A percentile compares a stretch with the other conserved stretches of the same genome.
Evolutionary conservation across 2,113 vertebrate species (phyloP).

Genomic region (Hystrix brachyura): DNA sequence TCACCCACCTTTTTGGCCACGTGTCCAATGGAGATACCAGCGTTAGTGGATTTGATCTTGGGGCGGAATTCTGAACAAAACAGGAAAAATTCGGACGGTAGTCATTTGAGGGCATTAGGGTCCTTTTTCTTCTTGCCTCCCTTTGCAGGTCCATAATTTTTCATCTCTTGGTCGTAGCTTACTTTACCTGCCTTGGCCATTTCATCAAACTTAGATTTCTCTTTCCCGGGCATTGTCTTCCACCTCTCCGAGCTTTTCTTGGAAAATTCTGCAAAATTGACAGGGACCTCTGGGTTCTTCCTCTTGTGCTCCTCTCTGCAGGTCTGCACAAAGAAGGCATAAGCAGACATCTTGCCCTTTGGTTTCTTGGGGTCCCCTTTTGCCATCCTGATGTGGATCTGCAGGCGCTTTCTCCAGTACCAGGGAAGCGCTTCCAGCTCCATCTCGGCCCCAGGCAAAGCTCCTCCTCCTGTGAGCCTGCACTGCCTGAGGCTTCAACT

Average conservation of each 20-base stretch:
- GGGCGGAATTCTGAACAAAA: constrained; percentile 95
- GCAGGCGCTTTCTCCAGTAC: neutral
- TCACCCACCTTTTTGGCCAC: constrained; percentile 94
- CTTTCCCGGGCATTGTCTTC: constrained; percentile 95
- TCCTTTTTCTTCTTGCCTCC: constrained; percentile 95
- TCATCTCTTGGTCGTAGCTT: constrained; percentile 95
- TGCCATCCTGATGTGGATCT: constrained; percentile 88
- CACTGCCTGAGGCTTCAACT: neutral
- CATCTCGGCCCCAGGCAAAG: neutral
- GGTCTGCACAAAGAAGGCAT: constrained; percentile 95
- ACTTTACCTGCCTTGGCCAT: constrained; percentile 95
- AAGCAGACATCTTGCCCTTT: constrained; percentile 96
- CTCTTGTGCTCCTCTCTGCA: constrained; percentile 95
- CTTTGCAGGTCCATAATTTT: constrained; percentile 92
- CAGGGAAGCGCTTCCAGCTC: neutral
- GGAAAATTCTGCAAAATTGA: constrained; percentile 94
- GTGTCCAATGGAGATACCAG: constrained; percentile 92
- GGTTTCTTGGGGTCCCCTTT: constrained; percentile 96
- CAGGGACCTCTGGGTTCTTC: constrained; percentile 93
- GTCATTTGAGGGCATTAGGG: constrained; percentile 93
- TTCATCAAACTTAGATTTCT: constrained; percentile 94
- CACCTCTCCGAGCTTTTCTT: constrained; percentile 95
- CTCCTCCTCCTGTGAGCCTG: neutral
- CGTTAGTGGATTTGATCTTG: constrained; percentile 94
- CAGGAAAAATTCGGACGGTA: constrained; percentile 90